These are phyloP conservation scores for Pinna nobilis DNA, from an alignment of 1,140 invertebrate genomes.

Conservation along the genomic window DNA sequence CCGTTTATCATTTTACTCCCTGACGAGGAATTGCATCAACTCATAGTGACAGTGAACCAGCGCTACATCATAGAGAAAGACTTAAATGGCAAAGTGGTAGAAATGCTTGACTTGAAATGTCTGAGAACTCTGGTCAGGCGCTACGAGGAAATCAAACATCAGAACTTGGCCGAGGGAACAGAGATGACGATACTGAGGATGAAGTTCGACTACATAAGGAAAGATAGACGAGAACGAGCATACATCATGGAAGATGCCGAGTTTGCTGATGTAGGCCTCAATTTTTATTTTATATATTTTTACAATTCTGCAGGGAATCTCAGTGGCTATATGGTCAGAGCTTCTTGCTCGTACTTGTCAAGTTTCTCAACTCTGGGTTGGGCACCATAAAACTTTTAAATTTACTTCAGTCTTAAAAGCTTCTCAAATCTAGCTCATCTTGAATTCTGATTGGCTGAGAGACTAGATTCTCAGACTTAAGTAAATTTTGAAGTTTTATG, in stretches of 20 bases:
- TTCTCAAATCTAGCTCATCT: too few species aligned
- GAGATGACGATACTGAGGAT: slow-evolving; percentile 40
- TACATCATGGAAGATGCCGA: slow-evolving; percentile 60
- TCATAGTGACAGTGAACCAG: slow-evolving; percentile 57
- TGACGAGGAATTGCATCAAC: slow-evolving; percentile 41
- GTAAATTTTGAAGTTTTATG: too few species aligned
- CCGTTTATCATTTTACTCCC: slow-evolving; percentile 60
- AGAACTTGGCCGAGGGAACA: slow-evolving; percentile 22
- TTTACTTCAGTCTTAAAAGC: too few species aligned
- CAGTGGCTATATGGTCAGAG: too few species aligned
- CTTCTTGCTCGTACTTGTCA: too few species aligned
- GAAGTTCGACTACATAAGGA: slow-evolving; percentile 61
- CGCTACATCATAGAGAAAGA: slow-evolving; percentile 64
- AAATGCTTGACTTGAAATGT: slow-evolving; percentile 58
- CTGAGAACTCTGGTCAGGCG: slow-evolving; percentile 27
- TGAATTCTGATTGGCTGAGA: too few species aligned
- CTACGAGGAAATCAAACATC: slow-evolving; percentile 13
- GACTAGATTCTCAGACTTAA: too few species aligned
- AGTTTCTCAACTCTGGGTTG: too few species aligned
- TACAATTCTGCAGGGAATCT: too few species aligned
- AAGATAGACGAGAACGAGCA: slow-evolving; percentile 53
- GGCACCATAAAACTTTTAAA: too few species aligned
- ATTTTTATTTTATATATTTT: background rate
- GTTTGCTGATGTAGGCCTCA: slow-evolving; percentile 47
- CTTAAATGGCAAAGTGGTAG: slow-evolving; percentile 48